A percentile compares a stretch with the other conserved stretches of the same genome.
Evolutionary conservation across 2,888 invertebrate genomes (phyloP).

Genomic region (Dicycla oo): DNA sequence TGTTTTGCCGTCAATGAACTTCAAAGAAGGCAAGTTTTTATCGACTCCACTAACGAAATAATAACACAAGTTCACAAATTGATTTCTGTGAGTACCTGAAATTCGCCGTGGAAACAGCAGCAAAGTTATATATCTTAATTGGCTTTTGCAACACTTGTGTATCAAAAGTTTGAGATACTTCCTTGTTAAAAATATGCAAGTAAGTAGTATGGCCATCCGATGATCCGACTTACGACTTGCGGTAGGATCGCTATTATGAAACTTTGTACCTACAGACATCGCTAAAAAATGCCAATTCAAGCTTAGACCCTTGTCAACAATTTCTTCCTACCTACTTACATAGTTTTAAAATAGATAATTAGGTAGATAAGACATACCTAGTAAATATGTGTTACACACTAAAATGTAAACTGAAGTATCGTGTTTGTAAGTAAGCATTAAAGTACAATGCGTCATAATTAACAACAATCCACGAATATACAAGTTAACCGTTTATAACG

Average conservation of each 20-base stretch:
- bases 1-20: slow-evolving; percentile 4
- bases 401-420: slow-evolving; percentile 4
- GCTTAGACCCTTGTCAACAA: too few species aligned
- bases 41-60: not conserved
- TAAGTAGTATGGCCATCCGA: too few species aligned
- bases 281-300: too few species aligned
- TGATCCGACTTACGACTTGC: too few species aligned
- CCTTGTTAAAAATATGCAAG: too few species aligned
- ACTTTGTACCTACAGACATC: too few species aligned
- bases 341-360: not conserved
- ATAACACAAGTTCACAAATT: not conserved
- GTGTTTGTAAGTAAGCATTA: not conserved
- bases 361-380: not conserved
- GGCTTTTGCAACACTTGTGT: too few species aligned
- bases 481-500: slow-evolving; percentile 17
- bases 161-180: too few species aligned
- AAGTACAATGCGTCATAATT: slow-evolving; percentile 5
- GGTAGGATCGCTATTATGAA: too few species aligned
- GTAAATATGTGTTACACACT: too few species aligned
- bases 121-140: not conserved
- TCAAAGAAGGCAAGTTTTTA: slow-evolving; percentile 17
- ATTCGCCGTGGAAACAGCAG: not conserved
- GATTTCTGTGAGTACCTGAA: not conserved
- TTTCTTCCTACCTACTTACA: not conserved
- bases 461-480: slow-evolving; percentile 17